phyloP scores from a whole-genome alignment of 2,888 invertebrate species.

The Buathra laborator region DNA sequence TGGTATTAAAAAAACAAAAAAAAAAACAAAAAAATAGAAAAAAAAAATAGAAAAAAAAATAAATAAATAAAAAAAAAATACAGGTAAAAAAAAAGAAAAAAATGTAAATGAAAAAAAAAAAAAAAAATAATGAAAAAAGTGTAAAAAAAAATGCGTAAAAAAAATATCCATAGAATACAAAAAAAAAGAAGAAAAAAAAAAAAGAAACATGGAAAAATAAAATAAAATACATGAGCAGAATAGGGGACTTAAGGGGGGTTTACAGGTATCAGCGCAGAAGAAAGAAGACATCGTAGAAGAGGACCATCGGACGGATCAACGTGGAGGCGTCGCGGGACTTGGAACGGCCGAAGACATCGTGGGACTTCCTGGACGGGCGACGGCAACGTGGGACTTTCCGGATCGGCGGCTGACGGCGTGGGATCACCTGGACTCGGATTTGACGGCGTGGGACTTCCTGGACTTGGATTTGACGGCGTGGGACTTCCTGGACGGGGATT shows the following conservation, averaged over 20 bases:
- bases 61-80: slow-evolving; percentile 28
- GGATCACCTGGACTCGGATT: slow-evolving; percentile 11
- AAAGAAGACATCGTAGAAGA: slow-evolving; percentile 62
- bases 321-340: slow-evolving; percentile 39
- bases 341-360: slow-evolving; percentile 7
- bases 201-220: slow-evolving; percentile 43
- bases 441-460: slow-evolving; percentile 39
- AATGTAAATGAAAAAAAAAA: slow-evolving; percentile 41
- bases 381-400: slow-evolving; percentile 21
- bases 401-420: slow-evolving; percentile 8
- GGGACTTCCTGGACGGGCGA: slow-evolving; percentile 16
- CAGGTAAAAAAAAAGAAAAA: slow-evolving; percentile 43
- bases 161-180: slow-evolving; percentile 35
- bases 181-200: slow-evolving; percentile 35
- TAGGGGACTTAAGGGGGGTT: slow-evolving; percentile 58
- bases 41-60: slow-evolving; percentile 11
- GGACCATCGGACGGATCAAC: slow-evolving; percentile 25
- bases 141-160: slow-evolving; percentile 41
- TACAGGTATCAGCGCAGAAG: slow-evolving; percentile 65
- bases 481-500: not conserved
- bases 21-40: slow-evolving; percentile 5
- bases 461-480: slow-evolving; percentile 18
- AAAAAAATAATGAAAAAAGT: slow-evolving; percentile 22
- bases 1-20: slow-evolving; percentile 36
- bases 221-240: slow-evolving; percentile 56